Percentiles rank a stretch among this genome's conserved stretches.
Evolutionary conservation across 2,888 invertebrate genomes (phyloP).

Genomic region (Ormyrus nitidulus): DNA sequence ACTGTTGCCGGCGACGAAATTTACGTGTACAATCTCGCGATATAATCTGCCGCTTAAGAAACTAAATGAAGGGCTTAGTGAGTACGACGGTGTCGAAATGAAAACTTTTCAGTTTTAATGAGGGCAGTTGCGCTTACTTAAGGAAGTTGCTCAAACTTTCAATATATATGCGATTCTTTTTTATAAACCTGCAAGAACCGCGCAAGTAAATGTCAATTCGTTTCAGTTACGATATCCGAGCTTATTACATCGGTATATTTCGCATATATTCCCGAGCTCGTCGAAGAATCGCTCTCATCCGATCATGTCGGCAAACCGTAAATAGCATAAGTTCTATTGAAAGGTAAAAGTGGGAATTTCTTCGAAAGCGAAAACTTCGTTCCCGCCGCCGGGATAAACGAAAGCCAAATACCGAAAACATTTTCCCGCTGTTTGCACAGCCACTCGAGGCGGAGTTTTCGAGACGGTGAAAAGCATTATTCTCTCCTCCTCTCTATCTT

Average conservation of each 20-base stretch:
- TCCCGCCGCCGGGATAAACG: not conserved
- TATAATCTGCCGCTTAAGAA: too few species aligned
- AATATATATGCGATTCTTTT: too few species aligned
- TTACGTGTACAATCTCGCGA: too few species aligned
- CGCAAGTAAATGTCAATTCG: too few species aligned
- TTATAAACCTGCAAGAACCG: too few species aligned
- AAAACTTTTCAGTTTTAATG: too few species aligned
- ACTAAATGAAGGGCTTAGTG: too few species aligned
- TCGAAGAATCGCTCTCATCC: not conserved
- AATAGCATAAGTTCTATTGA: constrained; percentile 9
- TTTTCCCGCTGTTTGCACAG: constrained; percentile 34
- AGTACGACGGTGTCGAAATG: too few species aligned
- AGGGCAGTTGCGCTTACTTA: too few species aligned
- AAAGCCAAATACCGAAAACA: constrained; percentile 45
- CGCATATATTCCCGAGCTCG: not conserved
- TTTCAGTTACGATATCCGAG: too few species aligned
- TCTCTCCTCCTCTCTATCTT: not conserved
- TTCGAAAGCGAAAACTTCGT: constrained; percentile 19
- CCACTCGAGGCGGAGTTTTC: constrained; percentile 36
- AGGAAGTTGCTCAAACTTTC: too few species aligned
- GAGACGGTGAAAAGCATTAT: constrained; percentile 30
- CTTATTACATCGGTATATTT: not conserved
- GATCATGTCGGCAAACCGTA: not conserved
- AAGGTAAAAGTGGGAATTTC: constrained; percentile 22
- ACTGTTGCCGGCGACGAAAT: not conserved